Evolutionary conservation across 2,888 invertebrate species (phyloP).

Genomic region (Leptinotarsa haldemani): DNA sequence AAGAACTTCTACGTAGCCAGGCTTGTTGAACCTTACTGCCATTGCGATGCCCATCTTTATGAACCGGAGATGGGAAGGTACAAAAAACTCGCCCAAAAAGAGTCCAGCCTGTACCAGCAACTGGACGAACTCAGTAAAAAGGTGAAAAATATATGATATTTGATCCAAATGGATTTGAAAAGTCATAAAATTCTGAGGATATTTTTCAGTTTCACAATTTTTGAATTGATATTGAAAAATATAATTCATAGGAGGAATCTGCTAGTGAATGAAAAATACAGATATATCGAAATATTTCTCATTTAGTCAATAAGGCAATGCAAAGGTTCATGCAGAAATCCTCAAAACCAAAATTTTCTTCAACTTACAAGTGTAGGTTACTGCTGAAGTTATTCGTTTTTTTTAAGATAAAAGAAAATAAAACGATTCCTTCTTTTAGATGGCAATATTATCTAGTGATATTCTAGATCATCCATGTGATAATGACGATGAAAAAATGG

Average conservation of each 20-base stretch:
- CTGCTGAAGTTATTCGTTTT: too few relatives aligned
- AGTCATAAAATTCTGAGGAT: too few relatives aligned
- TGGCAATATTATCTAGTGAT: conserved; percentile 72
- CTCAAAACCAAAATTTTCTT: too few relatives aligned
- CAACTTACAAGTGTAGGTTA: too few relatives aligned
- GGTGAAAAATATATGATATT: conserved; percentile 32
- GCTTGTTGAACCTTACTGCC: conserved; percentile 73
- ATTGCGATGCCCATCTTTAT: conserved; percentile 74
- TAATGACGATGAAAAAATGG: conserved; percentile 72
- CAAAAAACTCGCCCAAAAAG: conserved; percentile 72
- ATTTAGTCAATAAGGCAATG: too few relatives aligned
- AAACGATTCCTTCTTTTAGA: conserved; percentile 61
- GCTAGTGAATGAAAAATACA: too few relatives aligned
- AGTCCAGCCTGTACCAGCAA: conserved; percentile 71
- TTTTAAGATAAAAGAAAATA: not conserved
- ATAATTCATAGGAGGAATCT: too few relatives aligned
- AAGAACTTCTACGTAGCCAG: conserved; percentile 67
- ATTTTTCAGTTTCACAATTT: too few relatives aligned
- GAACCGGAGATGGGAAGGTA: conserved; percentile 73
- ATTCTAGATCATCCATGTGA: conserved; percentile 75
- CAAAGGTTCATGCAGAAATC: too few relatives aligned
- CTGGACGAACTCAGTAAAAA: conserved; percentile 66
- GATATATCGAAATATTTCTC: too few relatives aligned
- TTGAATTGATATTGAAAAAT: too few relatives aligned
- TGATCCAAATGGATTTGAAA: too few relatives aligned